Conservation (phyloP, 30 jellyfish, hydroid and myxozoan species). For the Clytia hemisphaerica region DNA sequence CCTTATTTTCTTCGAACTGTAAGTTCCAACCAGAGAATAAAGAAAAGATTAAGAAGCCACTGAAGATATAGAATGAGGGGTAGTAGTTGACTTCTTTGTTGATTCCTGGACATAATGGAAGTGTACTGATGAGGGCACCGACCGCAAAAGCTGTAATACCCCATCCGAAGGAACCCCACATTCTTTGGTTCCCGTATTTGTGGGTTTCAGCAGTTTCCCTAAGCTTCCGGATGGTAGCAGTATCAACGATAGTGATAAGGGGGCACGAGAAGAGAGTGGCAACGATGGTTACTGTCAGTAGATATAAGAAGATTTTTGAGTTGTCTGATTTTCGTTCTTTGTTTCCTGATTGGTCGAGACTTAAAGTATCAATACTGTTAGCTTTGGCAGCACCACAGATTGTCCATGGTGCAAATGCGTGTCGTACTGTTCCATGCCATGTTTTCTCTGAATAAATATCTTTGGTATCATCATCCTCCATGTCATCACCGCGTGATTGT, state of each 20-base stretch:
- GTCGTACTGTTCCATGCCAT: slow-evolving; percentile 4
- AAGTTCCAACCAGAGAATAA: slow-evolving; percentile 58
- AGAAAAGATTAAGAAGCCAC: slow-evolving; percentile 65
- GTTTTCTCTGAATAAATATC: too few species aligned
- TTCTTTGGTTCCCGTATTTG: slow-evolving; percentile 77
- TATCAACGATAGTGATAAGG: slow-evolving; percentile 74
- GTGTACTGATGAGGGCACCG: slow-evolving; percentile 65
- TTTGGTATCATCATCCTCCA: too few species aligned
- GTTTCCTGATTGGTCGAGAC: slow-evolving; percentile 36
- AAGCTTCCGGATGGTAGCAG: slow-evolving; percentile 76
- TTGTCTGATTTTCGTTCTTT: slow-evolving; percentile 63
- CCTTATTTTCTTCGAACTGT: slow-evolving; percentile 41
- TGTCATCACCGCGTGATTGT: too few species aligned
- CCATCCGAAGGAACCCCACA: slow-evolving; percentile 97
- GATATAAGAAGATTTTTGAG: slow-evolving; percentile 46
- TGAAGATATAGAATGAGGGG: slow-evolving; percentile 77
- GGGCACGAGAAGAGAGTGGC: slow-evolving; percentile 86
- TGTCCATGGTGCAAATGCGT: slow-evolving; percentile 51
- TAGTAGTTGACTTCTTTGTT: slow-evolving; percentile 82
- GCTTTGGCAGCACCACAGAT: slow-evolving; percentile 51
- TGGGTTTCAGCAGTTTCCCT: slow-evolving; percentile 58
- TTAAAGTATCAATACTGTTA: slow-evolving; percentile 21
- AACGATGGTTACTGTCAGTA: slow-evolving; percentile 61
- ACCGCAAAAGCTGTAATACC: slow-evolving; percentile 85
- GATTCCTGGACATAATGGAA: slow-evolving; percentile 84